A percentile compares a stretch with the other conserved stretches of the same genome.
These are phyloP conservation scores for Bombus polaris DNA, from an alignment of 1,140 invertebrate genomes.

Conservation along the genomic window DNA sequence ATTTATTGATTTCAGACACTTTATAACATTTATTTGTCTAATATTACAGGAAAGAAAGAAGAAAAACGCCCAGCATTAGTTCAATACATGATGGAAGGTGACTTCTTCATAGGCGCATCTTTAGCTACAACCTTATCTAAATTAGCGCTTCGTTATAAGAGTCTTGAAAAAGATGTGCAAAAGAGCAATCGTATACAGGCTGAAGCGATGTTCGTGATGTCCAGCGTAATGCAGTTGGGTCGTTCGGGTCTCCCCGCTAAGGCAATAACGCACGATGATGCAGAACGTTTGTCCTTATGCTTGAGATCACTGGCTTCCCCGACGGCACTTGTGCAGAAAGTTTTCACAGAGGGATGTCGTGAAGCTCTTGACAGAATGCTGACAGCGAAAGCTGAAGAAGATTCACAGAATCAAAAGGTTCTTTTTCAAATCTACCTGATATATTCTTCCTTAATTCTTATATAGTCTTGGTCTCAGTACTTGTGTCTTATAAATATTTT, in stretches of 20 bases:
- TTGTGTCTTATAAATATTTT: not conserved
- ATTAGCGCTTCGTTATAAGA: constrained; percentile 90
- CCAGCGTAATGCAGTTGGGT: constrained; percentile 93
- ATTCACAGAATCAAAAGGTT: constrained; percentile 84
- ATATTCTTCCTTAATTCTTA: not conserved
- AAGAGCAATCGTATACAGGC: constrained; percentile 88
- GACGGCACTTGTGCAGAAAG: constrained; percentile 87
- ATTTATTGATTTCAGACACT: not conserved
- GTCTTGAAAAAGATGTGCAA: constrained; percentile 84
- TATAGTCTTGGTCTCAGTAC: not conserved
- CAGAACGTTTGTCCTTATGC: constrained; percentile 94
- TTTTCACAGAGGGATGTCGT: constrained; percentile 92
- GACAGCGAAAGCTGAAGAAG: constrained; percentile 90
- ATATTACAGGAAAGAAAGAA: constrained; percentile 83
- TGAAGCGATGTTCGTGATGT: constrained; percentile 94
- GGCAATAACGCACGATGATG: constrained; percentile 97
- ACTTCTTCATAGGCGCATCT: constrained; percentile 97
- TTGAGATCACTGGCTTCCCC: constrained; percentile 90
- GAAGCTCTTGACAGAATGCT: constrained; percentile 94
- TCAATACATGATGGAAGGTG: constrained; percentile 95
- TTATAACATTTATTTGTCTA: not conserved
- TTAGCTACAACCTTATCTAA: constrained; percentile 96
- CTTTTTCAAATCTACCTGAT: constrained; percentile 48
- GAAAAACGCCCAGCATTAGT: constrained; percentile 91
- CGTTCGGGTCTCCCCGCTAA: constrained; percentile 85